Conservation (phyloP, 1,140 invertebrate genomes). For the Hyphantria cunea region DNA sequence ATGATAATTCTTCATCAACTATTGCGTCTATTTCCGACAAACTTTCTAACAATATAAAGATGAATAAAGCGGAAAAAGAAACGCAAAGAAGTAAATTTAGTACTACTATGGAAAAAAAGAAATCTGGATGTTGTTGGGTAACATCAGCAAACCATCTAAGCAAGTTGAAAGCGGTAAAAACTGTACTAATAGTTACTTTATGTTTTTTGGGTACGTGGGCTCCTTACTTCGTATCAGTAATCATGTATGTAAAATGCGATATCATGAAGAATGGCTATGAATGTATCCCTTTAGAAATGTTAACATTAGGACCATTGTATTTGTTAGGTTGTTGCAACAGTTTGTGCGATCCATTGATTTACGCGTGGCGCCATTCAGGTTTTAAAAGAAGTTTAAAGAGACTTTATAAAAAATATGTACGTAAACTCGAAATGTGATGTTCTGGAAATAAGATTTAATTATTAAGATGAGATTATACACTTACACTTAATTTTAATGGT, state of each 20-base stretch:
- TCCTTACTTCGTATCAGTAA: slow-evolving; percentile 47
- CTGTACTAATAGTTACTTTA: slow-evolving; percentile 42
- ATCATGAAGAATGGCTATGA: slow-evolving; percentile 46
- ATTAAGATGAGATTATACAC: neutral
- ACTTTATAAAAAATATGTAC: slow-evolving; percentile 45
- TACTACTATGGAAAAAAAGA: neutral
- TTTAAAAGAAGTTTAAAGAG: slow-evolving; percentile 42
- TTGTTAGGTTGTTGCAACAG: slow-evolving; percentile 46
- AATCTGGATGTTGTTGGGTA: slow-evolving; percentile 9
- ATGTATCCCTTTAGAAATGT: slow-evolving; percentile 45
- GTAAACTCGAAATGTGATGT: slow-evolving; percentile 30
- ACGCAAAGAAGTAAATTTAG: slow-evolving; percentile 3
- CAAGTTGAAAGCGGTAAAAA: slow-evolving; percentile 50
- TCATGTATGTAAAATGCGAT: slow-evolving; percentile 50
- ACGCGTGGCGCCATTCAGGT: slow-evolving; percentile 51
- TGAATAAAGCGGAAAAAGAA: slow-evolving; percentile 28
- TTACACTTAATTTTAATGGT: no score
- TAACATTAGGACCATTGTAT: slow-evolving; percentile 47
- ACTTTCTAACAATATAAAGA: slow-evolving; percentile 28
- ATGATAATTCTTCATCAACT: slow-evolving; percentile 33
- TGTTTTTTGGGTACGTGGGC: slow-evolving; percentile 51
- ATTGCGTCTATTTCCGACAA: slow-evolving; percentile 38
- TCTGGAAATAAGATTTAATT: neutral
- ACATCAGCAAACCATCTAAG: slow-evolving; percentile 29
- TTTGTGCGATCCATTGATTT: slow-evolving; percentile 47